Evolutionary conservation across 2,113 vertebrate genomes (phyloP).

Genomic region (Pluvianellus socialis): DNA sequence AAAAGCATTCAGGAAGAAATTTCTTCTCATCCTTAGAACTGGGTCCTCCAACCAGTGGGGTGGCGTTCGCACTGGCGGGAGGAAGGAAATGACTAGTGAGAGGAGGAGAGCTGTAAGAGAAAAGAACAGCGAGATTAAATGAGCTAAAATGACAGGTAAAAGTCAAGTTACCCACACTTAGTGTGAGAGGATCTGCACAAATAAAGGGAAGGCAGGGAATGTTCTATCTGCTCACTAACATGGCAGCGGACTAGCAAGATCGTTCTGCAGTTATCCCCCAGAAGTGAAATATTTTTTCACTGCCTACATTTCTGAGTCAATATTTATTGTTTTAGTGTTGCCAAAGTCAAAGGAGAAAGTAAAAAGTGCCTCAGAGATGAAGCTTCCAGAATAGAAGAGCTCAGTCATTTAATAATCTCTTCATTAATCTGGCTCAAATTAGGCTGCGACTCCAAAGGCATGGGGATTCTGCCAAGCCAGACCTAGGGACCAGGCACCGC

Average conservation of each 20-base stretch:
- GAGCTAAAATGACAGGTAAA: neutral
- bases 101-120: neutral
- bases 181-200: neutral
- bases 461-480: neutral
- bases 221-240: neutral
- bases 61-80: neutral
- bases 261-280: neutral
- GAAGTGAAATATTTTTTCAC: neutral
- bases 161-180: neutral
- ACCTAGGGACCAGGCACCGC: neutral
- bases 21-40: neutral
- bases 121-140: neutral
- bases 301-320: neutral
- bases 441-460: neutral
- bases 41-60: neutral
- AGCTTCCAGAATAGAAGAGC: neutral
- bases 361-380: neutral
- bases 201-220: neutral
- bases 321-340: constrained; percentile 9
- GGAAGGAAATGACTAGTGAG: neutral
- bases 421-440: neutral
- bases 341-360: constrained; percentile 15
- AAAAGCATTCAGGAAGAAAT: neutral
- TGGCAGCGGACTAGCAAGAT: neutral
- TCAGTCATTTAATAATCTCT: constrained; percentile 28